Conservation (phyloP, 2,888 invertebrate species). For the Cyaniris semiargus region DNA sequence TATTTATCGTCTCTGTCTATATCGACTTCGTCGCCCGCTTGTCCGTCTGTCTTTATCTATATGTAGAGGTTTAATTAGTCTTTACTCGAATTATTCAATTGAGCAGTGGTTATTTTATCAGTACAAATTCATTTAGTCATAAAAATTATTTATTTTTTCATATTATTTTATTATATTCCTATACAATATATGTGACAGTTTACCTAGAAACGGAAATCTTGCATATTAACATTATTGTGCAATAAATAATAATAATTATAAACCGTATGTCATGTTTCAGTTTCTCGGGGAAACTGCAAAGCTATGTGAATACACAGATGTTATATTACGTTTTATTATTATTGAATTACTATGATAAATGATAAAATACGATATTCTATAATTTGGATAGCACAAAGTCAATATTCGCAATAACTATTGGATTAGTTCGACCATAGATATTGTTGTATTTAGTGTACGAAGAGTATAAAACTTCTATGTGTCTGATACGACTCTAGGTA, state of each 20-base stretch:
- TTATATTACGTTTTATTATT: neutral
- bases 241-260: neutral
- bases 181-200: neutral
- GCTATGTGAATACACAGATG: neutral
- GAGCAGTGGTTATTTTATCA: slow-evolving; percentile 62
- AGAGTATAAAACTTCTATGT: slow-evolving; percentile 46
- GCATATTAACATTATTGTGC: neutral
- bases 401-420: slow-evolving; percentile 42
- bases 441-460: slow-evolving; percentile 46
- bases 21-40: slow-evolving; percentile 2
- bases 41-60: slow-evolving; percentile 21
- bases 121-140: slow-evolving; percentile 74
- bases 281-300: neutral
- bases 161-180: slow-evolving; percentile 38
- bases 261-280: neutral
- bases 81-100: slow-evolving; percentile 50
- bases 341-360: neutral
- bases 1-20: slow-evolving; percentile 13
- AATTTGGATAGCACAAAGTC: slow-evolving; percentile 52
- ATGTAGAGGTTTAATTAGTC: neutral
- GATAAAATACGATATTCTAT: slow-evolving; percentile 40
- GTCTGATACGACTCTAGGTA: slow-evolving; percentile 53
- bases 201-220: neutral
- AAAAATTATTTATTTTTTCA: slow-evolving; percentile 55
- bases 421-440: slow-evolving; percentile 43